Percentiles rank a stretch among this genome's conserved stretches.
Evolutionary conservation across 2,113 vertebrate genomes (phyloP).

Genomic region (Tragelaphus imberbis): DNA sequence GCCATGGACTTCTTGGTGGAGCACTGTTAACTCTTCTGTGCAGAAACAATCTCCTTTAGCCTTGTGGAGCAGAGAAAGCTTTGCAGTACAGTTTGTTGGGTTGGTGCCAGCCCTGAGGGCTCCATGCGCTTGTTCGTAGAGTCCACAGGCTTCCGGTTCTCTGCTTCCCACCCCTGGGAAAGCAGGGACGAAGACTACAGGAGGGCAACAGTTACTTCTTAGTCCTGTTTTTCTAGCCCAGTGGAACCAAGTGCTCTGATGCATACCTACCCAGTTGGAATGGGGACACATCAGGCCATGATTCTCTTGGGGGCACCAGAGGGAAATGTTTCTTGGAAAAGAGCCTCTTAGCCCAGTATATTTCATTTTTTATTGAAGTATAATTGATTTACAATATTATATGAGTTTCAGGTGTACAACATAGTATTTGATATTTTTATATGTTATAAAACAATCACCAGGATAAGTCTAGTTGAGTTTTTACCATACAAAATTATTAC

Average conservation of each 20-base stretch:
- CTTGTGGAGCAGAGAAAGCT: neutral
- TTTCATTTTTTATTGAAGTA: neutral
- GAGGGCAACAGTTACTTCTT: neutral
- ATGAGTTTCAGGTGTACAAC: neutral
- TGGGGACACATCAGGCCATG: neutral
- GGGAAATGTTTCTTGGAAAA: neutral
- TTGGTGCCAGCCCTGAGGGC: neutral
- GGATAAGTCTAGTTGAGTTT: neutral
- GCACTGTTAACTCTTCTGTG: neutral
- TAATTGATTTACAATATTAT: neutral
- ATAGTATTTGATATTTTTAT: neutral
- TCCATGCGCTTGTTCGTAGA: neutral
- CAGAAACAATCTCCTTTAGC: neutral
- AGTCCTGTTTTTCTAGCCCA: too few relatives aligned
- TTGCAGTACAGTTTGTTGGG: neutral
- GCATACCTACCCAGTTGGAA: too few relatives aligned
- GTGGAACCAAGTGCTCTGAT: neutral
- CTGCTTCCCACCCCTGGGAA: neutral
- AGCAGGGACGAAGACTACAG: neutral
- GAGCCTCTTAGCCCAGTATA: neutral
- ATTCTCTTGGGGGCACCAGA: neutral
- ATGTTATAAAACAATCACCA: neutral
- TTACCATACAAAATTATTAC: neutral
- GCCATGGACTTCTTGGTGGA: neutral
- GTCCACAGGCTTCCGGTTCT: neutral